Evolutionary conservation across 2,888 invertebrate species (phyloP), one percentile per base, ranked within the genome.

Genomic region (Acrocyrtus sp.): DNA sequence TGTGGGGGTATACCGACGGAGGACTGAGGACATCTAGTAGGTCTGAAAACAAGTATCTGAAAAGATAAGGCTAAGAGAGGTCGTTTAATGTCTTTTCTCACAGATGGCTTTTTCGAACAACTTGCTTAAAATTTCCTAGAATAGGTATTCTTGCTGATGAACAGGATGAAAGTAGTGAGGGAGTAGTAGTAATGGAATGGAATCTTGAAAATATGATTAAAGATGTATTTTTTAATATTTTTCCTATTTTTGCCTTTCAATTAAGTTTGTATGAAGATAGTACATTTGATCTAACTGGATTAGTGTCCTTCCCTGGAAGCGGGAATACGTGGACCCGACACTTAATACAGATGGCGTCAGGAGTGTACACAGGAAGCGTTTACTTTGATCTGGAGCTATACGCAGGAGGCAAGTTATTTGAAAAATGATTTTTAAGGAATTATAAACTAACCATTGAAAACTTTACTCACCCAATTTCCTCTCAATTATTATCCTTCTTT

Each of bases 251-350:
- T 51, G 5, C n/a, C n/a, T n/a, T 27, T 27, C 26, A 12, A 3
- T 41, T 47, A 48, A n/a, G 76, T 27, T 48, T 80, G 34, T 80
- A 68, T 51, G 62, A 62, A 5, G 67, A 74, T 4, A 57, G 57
- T 12, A 76, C 79, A 10, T 79, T 80, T 48, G 43, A 69, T 17
- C 24, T 80, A 66, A 81, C 79, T 5, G 82, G 82, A 3, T 74
- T 83, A 1, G 82, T 82, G 4, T 83, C 82, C 15, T 83, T 80
- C 43, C 83, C 83, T 0, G 82, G 83, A 26, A 82, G 81, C 47
- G 83, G 83, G 5, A 83, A 84, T 72, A 84, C 84, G 0, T 84
- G 84, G 84, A 70, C 82, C 2, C 74, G 84, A n/a, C 82, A 83
- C 67, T 76, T 84, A 17, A 80, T 84, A 5, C 82, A 84, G 73